Evolutionary conservation across 2,113 vertebrate species (phyloP), one percentile per base, ranked within the genome.

Genomic region (Lutjanus erythropterus): DNA sequence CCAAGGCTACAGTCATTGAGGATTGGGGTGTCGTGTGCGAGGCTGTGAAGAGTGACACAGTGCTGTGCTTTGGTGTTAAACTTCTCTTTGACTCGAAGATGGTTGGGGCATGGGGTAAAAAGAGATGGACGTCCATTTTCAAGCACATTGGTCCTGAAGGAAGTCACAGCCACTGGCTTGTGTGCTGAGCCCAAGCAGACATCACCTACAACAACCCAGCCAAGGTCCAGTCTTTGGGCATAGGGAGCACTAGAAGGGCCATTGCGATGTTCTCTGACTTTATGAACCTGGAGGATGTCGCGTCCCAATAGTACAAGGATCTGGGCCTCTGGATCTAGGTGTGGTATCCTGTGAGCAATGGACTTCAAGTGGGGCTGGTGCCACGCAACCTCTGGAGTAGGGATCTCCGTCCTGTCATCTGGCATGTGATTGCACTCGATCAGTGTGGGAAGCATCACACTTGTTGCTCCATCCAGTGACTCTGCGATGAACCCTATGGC

Each of bases 141-240:
- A 1, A 66, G 58, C 11, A 84, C 52, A 52, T 19, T 35, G 49
- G 65, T 72, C 33, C 68, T 77, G 3, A 81, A 10, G 49, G 60
- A 23, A 21, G 10, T 71, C 31, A 73, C 56, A 68, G 52, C 37
- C n/a, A 1, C 59, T 56, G 76, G 19, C 41, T 25, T 73, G 27
- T 86, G 78, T 15, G 61, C 62, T 1, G 15, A 15, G 0, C 75
- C 14, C 0, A 84, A 39, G 18, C 81, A 68, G 14, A 78, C 42
- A 0, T 76, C 52, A 2, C 76, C 59, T 0, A 23, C 16, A 12
- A 85, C 77, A n/a, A 81, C 72, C 72, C 72, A 77, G 12, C 9
- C 73, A n/a, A 80, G 46, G 29, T 85, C 66, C 5, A 75, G 59
- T n/a, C 47, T 75, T 29, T 84, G 76, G 23, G 58, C 65, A 31